These are phyloP conservation scores for Cyanistes caeruleus DNA, from an alignment of 2,113 vertebrate genomes.

Conservation along the genomic window DNA sequence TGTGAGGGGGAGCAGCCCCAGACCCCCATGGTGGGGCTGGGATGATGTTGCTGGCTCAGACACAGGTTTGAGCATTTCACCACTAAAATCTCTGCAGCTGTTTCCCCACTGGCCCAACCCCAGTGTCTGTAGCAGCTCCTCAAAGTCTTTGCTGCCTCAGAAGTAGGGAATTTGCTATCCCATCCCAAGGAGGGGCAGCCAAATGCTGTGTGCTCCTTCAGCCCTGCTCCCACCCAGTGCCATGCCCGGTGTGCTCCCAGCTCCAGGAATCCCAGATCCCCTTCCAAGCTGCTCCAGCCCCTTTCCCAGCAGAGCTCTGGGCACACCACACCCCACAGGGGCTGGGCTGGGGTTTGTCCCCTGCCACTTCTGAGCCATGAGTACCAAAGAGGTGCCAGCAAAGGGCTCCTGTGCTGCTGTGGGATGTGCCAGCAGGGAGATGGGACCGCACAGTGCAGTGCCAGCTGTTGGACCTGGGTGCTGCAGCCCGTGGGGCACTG, in stretches of 20 bases:
- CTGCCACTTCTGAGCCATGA: background rate
- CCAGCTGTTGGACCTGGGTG: background rate
- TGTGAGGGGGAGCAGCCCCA: background rate
- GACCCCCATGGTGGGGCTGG: background rate
- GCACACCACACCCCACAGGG: accelerated
- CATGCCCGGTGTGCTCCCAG: background rate
- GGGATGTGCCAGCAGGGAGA: background rate
- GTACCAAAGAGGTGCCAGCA: no score
- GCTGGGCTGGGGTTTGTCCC: background rate
- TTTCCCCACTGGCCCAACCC: background rate
- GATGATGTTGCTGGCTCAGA: background rate
- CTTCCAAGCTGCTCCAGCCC: background rate
- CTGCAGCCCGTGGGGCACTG: background rate
- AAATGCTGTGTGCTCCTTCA: background rate
- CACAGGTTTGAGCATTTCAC: background rate
- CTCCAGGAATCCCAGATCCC: background rate
- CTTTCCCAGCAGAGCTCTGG: background rate
- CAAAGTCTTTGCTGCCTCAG: background rate
- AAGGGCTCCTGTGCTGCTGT: background rate
- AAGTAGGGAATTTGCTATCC: background rate
- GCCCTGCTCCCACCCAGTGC: background rate
- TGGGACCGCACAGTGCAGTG: accelerated
- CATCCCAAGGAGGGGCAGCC: background rate
- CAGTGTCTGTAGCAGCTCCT: background rate
- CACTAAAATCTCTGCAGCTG: background rate